Evolutionary conservation across 2,888 invertebrate species (phyloP), one percentile per base, ranked within the genome.

Genomic region (Drosophila subquinaria): DNA sequence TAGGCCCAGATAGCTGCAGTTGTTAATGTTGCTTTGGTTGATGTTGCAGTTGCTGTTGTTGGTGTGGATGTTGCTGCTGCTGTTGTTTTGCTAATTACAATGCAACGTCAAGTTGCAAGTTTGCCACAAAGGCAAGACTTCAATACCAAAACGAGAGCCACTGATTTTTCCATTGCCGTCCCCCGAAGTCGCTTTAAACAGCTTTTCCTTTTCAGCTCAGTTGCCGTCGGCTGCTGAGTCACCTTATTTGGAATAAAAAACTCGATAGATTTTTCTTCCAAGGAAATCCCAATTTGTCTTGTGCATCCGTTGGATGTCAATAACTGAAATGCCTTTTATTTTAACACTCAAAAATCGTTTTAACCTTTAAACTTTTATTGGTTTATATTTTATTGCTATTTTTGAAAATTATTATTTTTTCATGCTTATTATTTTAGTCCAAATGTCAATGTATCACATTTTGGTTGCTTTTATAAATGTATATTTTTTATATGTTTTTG

Each of bases 401-500:
- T 17, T 35, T 43, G 3, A 10, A 23, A 40, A 27, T 33, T 20
- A 27, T 33, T 20, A 33, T 56, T 48, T 33, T 40, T 50, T 33
- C 23, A 20, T 30, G 35, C 27, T 30, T 48, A 15, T 45, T 63
- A 51, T 35, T 42, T 33, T 53, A 38, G 43, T 55, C 42, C 35
- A 88, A 83, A 88, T 88, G 88, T 82, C 82, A 83, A 82, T 73
- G 73, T 72, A 71, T 73, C 65, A 74, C n/a, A 69, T 33, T 33
- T 57, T 35, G 35, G 35, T 56, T 63, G 57, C 9, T 47, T 42
- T 30, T 35, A 4, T 53, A 60, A 60, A 40, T 56, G 38, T 36
- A 27, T 23, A 4, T 55, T 55, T 2, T 42, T 53, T 40, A 52
- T 55, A 45, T 50, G 15, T 57, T 61, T 50, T 55, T 42, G 45